A percentile compares a stretch with the other conserved stretches of the same genome.
These are phyloP conservation scores for Buathra laborator DNA, from an alignment of 2,888 invertebrate species.

Conservation along the genomic window DNA sequence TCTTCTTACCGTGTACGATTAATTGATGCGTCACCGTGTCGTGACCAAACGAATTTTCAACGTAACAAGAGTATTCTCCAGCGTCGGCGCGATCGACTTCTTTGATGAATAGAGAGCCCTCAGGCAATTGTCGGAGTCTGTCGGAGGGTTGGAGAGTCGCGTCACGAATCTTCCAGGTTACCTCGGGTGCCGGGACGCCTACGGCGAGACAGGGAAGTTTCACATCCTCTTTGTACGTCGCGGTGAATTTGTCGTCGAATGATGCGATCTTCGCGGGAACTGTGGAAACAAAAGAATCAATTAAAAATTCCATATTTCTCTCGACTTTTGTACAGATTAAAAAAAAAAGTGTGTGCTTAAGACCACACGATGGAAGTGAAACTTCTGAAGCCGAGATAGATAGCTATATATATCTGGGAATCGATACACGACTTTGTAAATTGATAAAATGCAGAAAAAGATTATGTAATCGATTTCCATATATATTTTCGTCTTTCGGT, in stretches of 20 bases:
- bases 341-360: not conserved
- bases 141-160: constrained; percentile 92
- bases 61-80: constrained; percentile 97
- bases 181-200: constrained; percentile 95
- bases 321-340: no score
- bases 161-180: constrained; percentile 93
- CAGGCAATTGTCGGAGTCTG: constrained; percentile 93
- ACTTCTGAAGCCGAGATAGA: no score
- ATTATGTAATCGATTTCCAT: no score
- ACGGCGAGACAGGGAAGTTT: constrained; percentile 96
- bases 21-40: constrained; percentile 96
- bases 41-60: constrained; percentile 96
- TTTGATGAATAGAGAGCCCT: constrained; percentile 96
- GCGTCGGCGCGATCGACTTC: constrained; percentile 96
- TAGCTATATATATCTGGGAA: no score
- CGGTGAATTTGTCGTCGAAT: constrained; percentile 96
- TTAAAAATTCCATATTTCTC: no score
- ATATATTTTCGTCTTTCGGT: no score
- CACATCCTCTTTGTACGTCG: constrained; percentile 96
- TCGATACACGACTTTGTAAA: no score
- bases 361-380: no score
- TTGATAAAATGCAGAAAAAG: no score
- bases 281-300: constrained; percentile 78
- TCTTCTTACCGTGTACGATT: constrained; percentile 91
- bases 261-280: constrained; percentile 98